Evolutionary conservation across 2,113 vertebrate genomes (phyloP), one percentile per base, ranked within the genome.

Genomic region (Cephalophus harveyi): DNA sequence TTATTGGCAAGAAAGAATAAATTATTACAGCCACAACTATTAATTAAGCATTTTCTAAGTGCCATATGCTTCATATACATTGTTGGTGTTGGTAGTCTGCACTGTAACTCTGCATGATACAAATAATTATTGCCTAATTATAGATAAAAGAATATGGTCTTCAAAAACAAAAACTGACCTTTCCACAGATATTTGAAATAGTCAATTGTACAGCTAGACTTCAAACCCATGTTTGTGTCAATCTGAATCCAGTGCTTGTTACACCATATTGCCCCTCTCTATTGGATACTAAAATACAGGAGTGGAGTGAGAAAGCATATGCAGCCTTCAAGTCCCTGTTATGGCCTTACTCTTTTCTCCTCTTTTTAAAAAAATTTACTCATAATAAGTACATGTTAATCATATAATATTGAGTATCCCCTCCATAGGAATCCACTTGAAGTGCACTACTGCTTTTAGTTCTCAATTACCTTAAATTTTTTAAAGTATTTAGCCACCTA

Each of bases 21-120:
- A 87, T 76, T 90, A 79, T 90, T 91, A 74, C 55, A 95, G 28
- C 86, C 48, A 59, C 55, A 67, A 28, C 55, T 93, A 48, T 95
- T 95, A 79, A 87, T 83, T 86, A 50, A 89, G 4, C 74, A 76
- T 90, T 95, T 94, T 96, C 74, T 74, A 87, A 40, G 10, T 76
- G 15, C 21, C 36, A 43, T 87, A 30, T 95, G 46, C 81, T 90
- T 76, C 60, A 55, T 82, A 52, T 86, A 93, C 23, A 90, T 87
- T 90, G 89, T 87, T 81, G 48, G 28, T 95, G 86, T 83, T 81
- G 48, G 40, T 94, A 74, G 76, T 81, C n/a, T 28, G 46, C 52
- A 89, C 30, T 90, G 23, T 81, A 92, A 62, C 17, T 91, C 79
- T 62, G 33, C 46, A 36, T 81, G 15, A 62, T 74, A 74, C 1